phyloP scores from a whole-genome alignment of 2,888 invertebrate genomes.

The Agrilus cyanescens region DNA sequence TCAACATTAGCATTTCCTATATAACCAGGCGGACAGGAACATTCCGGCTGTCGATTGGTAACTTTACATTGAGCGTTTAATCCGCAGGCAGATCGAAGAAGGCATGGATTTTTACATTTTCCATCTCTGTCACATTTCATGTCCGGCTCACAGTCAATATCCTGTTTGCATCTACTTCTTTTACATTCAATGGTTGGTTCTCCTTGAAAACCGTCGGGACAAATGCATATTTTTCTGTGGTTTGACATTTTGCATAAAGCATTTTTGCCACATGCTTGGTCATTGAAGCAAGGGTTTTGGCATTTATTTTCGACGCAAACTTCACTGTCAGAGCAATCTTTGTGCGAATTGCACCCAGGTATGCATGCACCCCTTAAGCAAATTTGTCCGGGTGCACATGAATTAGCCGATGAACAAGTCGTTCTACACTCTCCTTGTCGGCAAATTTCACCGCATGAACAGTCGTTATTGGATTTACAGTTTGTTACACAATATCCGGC shows the following conservation, averaged over 20 bases:
- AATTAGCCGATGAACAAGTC: conserved; percentile 54
- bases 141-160: conserved; percentile 65
- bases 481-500: conserved; percentile 65
- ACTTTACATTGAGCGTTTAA: conserved; percentile 76
- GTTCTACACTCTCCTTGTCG: conserved; percentile 59
- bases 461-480: conserved; percentile 56
- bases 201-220: conserved; percentile 75
- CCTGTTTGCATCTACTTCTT: conserved; percentile 62
- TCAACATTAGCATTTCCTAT: conserved; percentile 58
- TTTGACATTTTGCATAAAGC: conserved; percentile 69
- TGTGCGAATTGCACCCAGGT: conserved; percentile 67
- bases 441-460: conserved; percentile 75
- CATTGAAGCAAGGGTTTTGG: conserved; percentile 53
- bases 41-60: conserved; percentile 61
- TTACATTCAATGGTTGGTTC: conserved; percentile 66
- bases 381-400: conserved; percentile 64
- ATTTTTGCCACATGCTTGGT: conserved; percentile 65
- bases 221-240: conserved; percentile 75
- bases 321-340: conserved; percentile 67
- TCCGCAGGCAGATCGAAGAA: conserved; percentile 65
- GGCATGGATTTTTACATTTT: conserved; percentile 74
- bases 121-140: conserved; percentile 60
- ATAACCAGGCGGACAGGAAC: conserved; percentile 63
- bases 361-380: conserved; percentile 61
- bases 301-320: conserved; percentile 62